Evolutionary conservation across 1,140 invertebrate species (phyloP).

Genomic region (Tetraneura akinire): DNA sequence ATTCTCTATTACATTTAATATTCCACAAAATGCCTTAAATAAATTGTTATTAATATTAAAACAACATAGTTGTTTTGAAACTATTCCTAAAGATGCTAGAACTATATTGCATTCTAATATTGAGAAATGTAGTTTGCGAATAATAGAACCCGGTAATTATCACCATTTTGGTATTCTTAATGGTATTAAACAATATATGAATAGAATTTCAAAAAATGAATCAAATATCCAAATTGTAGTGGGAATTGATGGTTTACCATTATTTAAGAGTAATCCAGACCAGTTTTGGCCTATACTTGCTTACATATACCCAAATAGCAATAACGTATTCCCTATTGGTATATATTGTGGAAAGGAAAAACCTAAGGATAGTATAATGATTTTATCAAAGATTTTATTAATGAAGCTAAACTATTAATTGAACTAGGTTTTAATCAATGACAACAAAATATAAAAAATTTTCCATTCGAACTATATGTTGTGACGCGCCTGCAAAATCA

Average conservation of each 20-base stretch:
- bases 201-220: neutral
- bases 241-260: too few species aligned
- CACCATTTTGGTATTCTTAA: too few species aligned
- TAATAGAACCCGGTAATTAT: conserved; percentile 40
- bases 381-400: conserved; percentile 53
- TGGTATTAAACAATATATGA: conserved; percentile 18
- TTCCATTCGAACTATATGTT: conserved; percentile 29
- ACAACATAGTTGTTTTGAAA: neutral
- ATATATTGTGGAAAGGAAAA: too few species aligned
- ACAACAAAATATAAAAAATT: conserved; percentile 8
- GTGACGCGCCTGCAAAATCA: too few species aligned
- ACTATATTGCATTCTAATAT: neutral
- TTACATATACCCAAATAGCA: too few species aligned
- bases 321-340: too few species aligned
- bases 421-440: conserved; percentile 22
- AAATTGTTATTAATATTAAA: too few species aligned
- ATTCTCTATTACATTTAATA: too few species aligned
- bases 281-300: too few species aligned
- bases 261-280: too few species aligned
- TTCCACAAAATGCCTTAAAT: too few species aligned
- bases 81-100: neutral
- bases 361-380: conserved; percentile 51
- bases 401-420: conserved; percentile 49
- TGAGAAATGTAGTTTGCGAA: neutral
- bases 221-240: conserved; percentile 49